Evolutionary conservation across 37 sponge, comb jelly and placozoan species (phyloP).

Genomic region (Dysidea cf. avara): DNA sequence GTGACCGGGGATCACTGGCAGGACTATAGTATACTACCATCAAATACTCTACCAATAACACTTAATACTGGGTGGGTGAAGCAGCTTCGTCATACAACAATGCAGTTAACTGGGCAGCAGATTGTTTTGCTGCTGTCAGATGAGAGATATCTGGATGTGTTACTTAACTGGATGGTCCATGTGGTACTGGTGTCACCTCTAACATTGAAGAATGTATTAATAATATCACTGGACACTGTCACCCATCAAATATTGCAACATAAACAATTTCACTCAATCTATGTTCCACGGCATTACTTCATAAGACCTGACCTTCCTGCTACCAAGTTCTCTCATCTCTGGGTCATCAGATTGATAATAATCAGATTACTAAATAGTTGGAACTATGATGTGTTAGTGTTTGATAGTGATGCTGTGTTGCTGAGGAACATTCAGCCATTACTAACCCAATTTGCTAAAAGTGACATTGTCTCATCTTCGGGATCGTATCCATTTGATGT

Average conservation of each 20-base stretch:
- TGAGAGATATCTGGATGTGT: slow-evolving; percentile 1
- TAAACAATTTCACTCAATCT: slow-evolving; percentile 14
- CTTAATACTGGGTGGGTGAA: too few species aligned
- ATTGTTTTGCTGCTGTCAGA: slow-evolving; percentile 9
- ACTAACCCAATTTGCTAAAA: slow-evolving; percentile 11
- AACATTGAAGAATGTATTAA: slow-evolving; percentile 28
- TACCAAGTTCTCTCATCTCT: slow-evolving; percentile 17
- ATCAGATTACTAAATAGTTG: slow-evolving; percentile 40
- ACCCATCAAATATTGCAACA: slow-evolving; percentile 2
- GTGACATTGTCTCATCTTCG: slow-evolving; percentile 46
- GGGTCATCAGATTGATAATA: slow-evolving; percentile 20
- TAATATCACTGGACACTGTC: slow-evolving; percentile 28
- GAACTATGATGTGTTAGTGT: slow-evolving; percentile 42
- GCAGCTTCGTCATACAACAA: too few species aligned
- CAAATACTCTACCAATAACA: too few species aligned
- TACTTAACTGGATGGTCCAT: slow-evolving; percentile 50
- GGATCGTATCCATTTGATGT: slow-evolving; percentile 37
- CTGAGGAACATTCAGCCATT: slow-evolving; percentile 28
- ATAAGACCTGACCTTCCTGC: neutral
- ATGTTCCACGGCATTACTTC: slow-evolving; percentile 7
- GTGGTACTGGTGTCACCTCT: neutral
- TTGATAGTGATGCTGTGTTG: slow-evolving; percentile 51
- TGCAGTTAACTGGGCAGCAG: neutral
- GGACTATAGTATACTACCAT: too few species aligned
- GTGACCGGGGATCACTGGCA: too few species aligned